Conservation (phyloP, 1,140 invertebrate genomes). For the Drosophila jambulina region DNA sequence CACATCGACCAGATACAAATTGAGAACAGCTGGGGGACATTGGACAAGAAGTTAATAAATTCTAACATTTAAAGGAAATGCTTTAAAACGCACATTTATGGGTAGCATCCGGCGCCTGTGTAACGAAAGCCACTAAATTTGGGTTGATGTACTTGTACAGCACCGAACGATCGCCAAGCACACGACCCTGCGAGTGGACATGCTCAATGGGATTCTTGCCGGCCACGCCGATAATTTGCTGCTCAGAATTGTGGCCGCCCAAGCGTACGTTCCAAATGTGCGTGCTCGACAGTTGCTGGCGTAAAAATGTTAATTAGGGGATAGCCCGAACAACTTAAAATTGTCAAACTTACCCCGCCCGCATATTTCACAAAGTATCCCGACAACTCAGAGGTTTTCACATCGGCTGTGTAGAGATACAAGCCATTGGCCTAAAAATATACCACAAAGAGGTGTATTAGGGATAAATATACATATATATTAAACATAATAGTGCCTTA, state of each 20-base stretch:
- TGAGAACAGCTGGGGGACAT: conserved; percentile 85
- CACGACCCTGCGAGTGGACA: conserved; percentile 98
- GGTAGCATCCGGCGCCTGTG: conserved; percentile 90
- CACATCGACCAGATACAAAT: conserved; percentile 95
- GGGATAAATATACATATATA: background rate
- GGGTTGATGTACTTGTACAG: conserved; percentile 99
- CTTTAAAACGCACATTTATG: conserved; percentile 88
- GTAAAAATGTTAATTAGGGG: conserved; percentile 7
- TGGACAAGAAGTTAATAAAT: background rate
- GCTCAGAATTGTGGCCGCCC: conserved; percentile 87
- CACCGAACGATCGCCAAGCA: conserved; percentile 97
- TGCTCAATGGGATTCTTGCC: conserved; percentile 92
- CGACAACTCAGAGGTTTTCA: conserved; percentile 88
- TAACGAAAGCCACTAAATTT: conserved; percentile 95
- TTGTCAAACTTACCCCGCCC: conserved; percentile 72
- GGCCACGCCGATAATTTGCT: conserved; percentile 89
- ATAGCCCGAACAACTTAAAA: too few relatives aligned
- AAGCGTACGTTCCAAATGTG: conserved; percentile 91
- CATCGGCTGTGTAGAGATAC: conserved; percentile 91
- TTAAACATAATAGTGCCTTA: conserved; percentile 24
- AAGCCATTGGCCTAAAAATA: conserved; percentile 86
- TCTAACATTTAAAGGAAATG: background rate
- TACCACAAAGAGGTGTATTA: background rate
- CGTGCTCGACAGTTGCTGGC: conserved; percentile 83
- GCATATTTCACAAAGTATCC: conserved; percentile 89